phyloP scores from a whole-genome alignment of 2,797 vertebrate species.

The Oreortyx pictus region DNA sequence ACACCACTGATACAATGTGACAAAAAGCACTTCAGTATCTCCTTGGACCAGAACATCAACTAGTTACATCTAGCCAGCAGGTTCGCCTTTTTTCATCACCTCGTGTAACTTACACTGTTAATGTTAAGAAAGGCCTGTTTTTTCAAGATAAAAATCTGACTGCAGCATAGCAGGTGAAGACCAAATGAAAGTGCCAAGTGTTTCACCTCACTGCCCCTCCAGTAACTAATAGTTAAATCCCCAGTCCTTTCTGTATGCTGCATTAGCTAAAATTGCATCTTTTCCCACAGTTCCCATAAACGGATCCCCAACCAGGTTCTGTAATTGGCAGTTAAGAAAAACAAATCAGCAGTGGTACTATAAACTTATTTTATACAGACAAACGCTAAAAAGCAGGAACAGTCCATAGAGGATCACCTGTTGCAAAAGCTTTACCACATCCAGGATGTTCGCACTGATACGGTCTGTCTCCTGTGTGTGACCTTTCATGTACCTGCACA shows the following conservation, averaged over 20 bases:
- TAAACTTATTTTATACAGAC: neutral
- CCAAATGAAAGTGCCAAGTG: neutral
- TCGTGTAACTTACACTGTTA: neutral
- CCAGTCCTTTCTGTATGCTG: neutral
- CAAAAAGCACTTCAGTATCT: neutral
- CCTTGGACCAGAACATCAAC: neutral
- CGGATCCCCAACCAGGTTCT: neutral
- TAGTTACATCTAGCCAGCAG: neutral
- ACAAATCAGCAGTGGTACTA: neutral
- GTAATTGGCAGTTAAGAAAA: neutral
- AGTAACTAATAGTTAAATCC: neutral
- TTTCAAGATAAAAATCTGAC: neutral
- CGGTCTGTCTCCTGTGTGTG: constrained; percentile 97
- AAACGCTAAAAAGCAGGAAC: neutral
- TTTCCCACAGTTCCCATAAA: neutral
- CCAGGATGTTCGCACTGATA: constrained; percentile 93
- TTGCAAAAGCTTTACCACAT: constrained; percentile 98
- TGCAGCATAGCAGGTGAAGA: neutral
- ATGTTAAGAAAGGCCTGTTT: neutral
- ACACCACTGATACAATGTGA: neutral
- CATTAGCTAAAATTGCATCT: neutral
- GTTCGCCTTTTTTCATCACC: neutral
- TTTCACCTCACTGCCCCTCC: neutral
- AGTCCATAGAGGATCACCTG: constrained; percentile 83
- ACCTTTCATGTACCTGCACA: constrained; percentile 95